Conservation (phyloP, 2,113 vertebrate species). For the Malurus melanocephalus region DNA sequence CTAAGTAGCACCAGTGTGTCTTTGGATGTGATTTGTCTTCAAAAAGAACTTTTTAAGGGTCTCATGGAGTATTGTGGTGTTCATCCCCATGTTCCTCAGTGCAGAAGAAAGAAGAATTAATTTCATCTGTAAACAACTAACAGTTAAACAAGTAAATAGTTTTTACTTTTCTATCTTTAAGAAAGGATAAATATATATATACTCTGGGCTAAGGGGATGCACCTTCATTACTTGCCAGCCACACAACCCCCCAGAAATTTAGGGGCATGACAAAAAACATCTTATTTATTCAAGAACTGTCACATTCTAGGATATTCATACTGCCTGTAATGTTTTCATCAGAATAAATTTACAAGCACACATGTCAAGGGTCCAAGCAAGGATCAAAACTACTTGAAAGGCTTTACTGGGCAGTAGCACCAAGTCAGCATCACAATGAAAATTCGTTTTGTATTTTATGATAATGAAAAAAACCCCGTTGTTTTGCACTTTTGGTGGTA, state of each 20-base stretch:
- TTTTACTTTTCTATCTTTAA: background rate
- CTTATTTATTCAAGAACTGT: background rate
- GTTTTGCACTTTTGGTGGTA: background rate
- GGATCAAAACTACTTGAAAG: background rate
- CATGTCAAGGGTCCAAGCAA: background rate
- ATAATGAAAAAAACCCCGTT: background rate
- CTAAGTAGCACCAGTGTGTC: background rate
- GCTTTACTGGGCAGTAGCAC: background rate
- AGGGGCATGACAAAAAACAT: background rate
- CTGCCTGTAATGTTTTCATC: background rate
- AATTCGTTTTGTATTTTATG: background rate
- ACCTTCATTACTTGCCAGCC: background rate
- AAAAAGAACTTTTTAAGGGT: background rate
- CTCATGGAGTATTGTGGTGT: background rate
- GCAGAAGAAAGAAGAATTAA: background rate
- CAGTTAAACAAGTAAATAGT: background rate
- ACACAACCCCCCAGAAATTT: background rate
- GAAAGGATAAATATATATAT: background rate
- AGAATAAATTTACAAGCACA: background rate
- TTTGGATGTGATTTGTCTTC: background rate
- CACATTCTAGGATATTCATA: background rate
- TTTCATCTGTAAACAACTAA: background rate
- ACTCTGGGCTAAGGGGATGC: background rate
- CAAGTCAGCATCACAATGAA: background rate
- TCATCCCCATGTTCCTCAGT: background rate